Evolutionary conservation across 1,140 invertebrate genomes (phyloP).

Genomic region (Lanistes nyassanus): DNA sequence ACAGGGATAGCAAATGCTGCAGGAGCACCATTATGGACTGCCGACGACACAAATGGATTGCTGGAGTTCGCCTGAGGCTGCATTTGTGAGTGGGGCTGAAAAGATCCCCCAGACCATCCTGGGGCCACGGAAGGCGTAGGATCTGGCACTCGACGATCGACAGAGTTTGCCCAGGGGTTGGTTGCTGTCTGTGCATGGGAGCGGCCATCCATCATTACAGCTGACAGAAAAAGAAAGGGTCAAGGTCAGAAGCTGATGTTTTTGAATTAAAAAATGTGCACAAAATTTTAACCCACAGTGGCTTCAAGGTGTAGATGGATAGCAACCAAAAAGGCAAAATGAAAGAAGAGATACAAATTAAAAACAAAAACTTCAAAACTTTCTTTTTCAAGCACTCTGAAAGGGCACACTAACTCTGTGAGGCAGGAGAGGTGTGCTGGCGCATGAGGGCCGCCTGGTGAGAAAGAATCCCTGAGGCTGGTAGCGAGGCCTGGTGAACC

Average conservation of each 20-base stretch:
- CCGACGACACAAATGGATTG: constrained; percentile 31
- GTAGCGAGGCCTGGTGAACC: constrained; percentile 48
- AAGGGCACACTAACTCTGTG: constrained; percentile 34
- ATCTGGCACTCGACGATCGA: constrained; percentile 10
- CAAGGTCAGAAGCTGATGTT: background rate
- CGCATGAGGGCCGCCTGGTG: constrained; percentile 28
- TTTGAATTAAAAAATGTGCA: background rate
- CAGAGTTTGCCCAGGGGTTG: constrained; percentile 49
- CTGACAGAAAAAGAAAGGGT: constrained; percentile 6
- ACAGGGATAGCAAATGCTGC: constrained; percentile 31
- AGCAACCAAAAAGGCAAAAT: background rate
- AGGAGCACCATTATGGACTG: constrained; percentile 40
- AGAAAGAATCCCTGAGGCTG: constrained; percentile 39
- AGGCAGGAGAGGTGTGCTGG: constrained; percentile 36
- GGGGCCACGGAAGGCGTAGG: constrained; percentile 9
- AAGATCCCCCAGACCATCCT: constrained; percentile 45
- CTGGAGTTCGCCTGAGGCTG: constrained; percentile 53
- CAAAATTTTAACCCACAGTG: background rate
- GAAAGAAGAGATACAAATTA: background rate
- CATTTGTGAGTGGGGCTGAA: constrained; percentile 77
- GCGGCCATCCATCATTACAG: constrained; percentile 2
- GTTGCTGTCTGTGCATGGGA: constrained; percentile 34
- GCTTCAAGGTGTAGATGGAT: background rate
- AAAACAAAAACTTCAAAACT: background rate
- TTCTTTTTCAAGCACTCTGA: background rate